Evolutionary conservation across 1,140 invertebrate genomes (phyloP), one percentile per base, ranked within the genome.

Genomic region (Lepidurus apus): DNA sequence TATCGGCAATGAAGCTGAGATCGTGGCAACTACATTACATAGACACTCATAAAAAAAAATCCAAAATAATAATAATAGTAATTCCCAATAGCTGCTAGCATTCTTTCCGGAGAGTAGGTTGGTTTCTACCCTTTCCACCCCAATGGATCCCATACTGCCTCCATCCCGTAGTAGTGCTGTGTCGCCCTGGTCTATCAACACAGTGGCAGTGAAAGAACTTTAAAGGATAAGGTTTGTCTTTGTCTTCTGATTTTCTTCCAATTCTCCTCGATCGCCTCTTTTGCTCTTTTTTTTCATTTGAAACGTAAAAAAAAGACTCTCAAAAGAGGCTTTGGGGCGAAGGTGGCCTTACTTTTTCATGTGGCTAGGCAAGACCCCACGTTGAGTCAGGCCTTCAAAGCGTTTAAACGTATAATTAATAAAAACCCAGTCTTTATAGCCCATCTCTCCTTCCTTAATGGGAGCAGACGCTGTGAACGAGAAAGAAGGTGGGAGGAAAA

Each of bases 361-460:
- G 74, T 80, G 75, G 24, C 76, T 73, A 42, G 79, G 76, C 26
- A 77, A 53, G 53, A 77, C 76, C 26, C 93, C 93, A 81, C 93
- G 88, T 84, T 95, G 94, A 24, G 96, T 98, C 45, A 98, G 88
- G 74, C 96, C 96, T 86, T 99, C 97, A 85, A 99, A 99, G 80
- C 98, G 89, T 86, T 99, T 98, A 88, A 98, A 99, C 79, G 98
- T 99, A 86, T 99, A 99, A 87, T 99, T 99, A 83, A 99, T 97
- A 86, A 99, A 99, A 76, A 99, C 96, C 96, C 96, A 98, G 87
- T 98, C 97, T 87, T 98, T 98, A 86, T 95, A 93, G 75, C 86
- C 86, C 79, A 93, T 90, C 85, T 95, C 93, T 43, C 83, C 84
- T 76, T 93, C 93, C 76, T 84, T 83, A 9, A 77, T 43, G 34